Evolutionary conservation across 2,113 vertebrate genomes (phyloP).

Genomic region (Cepphus grylle): DNA sequence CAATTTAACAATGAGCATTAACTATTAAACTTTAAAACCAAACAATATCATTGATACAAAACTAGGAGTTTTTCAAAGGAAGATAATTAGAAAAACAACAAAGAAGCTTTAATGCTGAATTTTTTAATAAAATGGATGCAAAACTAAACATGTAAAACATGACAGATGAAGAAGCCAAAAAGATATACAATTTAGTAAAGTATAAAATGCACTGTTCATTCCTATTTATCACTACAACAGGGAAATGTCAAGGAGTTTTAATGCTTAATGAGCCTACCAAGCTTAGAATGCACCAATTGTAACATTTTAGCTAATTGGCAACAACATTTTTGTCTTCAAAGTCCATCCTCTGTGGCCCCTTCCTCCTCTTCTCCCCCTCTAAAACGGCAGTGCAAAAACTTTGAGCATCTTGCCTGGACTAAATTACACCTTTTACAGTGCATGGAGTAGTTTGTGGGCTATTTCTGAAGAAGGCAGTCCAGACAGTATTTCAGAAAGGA

Average conservation of each 20-base stretch:
- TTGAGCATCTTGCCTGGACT: neutral
- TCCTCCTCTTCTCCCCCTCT: neutral
- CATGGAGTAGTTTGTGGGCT: neutral
- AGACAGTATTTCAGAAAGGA: neutral
- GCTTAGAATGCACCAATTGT: slow-evolving; percentile 71
- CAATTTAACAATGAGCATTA: slow-evolving; percentile 67
- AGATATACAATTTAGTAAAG: neutral
- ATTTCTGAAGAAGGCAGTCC: slow-evolving; percentile 19
- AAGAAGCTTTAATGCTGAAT: neutral
- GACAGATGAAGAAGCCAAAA: neutral
- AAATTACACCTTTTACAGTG: neutral
- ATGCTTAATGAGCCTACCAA: slow-evolving; percentile 83
- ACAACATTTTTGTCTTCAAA: slow-evolving; percentile 67
- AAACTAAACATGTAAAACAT: neutral
- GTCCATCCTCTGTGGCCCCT: neutral
- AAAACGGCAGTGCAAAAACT: neutral
- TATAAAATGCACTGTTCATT: slow-evolving; percentile 28
- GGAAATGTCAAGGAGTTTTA: slow-evolving; percentile 81
- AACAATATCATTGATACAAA: slow-evolving; percentile 53
- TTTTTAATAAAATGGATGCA: neutral
- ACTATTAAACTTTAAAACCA: slow-evolving; percentile 50
- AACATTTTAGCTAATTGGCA: slow-evolving; percentile 86
- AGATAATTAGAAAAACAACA: neutral
- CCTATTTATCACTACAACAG: slow-evolving; percentile 64
- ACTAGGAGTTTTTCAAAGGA: neutral